Evolutionary conservation across 2,797 vertebrate species (phyloP), one percentile per base, ranked within the genome.

Genomic region (Lepilemur ruficaudatus): DNA sequence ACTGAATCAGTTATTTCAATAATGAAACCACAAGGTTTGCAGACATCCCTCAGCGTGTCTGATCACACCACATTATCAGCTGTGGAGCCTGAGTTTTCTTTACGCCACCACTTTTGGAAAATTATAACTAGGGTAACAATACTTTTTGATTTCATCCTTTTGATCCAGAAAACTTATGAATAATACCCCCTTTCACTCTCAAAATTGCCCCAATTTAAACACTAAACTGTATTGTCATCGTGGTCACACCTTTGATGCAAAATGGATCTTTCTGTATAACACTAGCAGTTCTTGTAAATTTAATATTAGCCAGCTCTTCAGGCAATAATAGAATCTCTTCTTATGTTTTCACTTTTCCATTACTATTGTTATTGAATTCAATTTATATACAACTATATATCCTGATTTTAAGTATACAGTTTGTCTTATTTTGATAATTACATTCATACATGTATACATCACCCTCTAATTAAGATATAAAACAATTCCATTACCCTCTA

Each of bases 201-300:
- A 59, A 78, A 93, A 92, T 57, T 81, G 55, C 2, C 75, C 35
- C n/a, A 92, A 38, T 94, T 90, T 92, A 82, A 18, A 69, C 15
- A 67, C 28, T 38, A 72, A 90, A 46, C 69, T 67, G 20, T 87
- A n/a, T 55, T 67, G 20, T 82, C 55, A 41, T 30, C 52, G 23
- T 43, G 18, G 12, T 35, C 41, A 41, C 72, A 43, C 18, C 46
- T 92, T 87, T 69, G 28, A 67, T 48, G 35, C 15, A 89, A 93
- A 88, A 88, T 10, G 10, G 28, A 86, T 81, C n/a, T 83, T 93
- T 86, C 72, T 28, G 20, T 38, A 30, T 52, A 96, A 86, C 2
- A 14, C 6, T 73, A 55, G 41, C 20, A 76, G 10, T 43, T 76
- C 25, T 55, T 93, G 89, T 61, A 89, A 94, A 76, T 65, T 69